These are phyloP conservation scores for Drosophila pseudotakahashii DNA, from an alignment of 2,888 invertebrate species.

Conservation along the genomic window DNA sequence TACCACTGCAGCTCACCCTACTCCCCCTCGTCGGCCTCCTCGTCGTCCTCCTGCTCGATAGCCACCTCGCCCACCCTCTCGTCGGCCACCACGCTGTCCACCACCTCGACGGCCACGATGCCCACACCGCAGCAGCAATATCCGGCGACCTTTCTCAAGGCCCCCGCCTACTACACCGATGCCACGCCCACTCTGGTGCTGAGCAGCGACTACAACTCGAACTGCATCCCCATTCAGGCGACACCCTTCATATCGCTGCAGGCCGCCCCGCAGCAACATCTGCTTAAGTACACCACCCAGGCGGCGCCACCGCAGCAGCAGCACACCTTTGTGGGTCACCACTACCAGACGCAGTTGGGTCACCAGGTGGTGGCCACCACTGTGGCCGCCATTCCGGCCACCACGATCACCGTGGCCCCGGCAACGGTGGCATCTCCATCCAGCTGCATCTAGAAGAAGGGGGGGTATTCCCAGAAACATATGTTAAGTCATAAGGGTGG, in stretches of 20 bases:
- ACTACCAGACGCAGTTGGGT: slow-evolving; percentile 62
- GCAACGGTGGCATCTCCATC: slow-evolving; percentile 66
- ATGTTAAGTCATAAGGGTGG: slow-evolving; percentile 30
- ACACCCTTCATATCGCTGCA: slow-evolving; percentile 67
- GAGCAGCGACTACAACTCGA: slow-evolving; percentile 81
- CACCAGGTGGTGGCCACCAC: slow-evolving; percentile 68
- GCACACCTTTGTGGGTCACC: slow-evolving; percentile 61
- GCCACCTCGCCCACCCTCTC: slow-evolving; percentile 79
- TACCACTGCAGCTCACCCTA: slow-evolving; percentile 79
- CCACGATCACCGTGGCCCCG: slow-evolving; percentile 68
- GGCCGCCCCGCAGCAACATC: slow-evolving; percentile 64
- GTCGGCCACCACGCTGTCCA: slow-evolving; percentile 79
- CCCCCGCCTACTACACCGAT: slow-evolving; percentile 70
- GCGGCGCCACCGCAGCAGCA: slow-evolving; percentile 56
- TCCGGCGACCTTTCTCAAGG: slow-evolving; percentile 68
- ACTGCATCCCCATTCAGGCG: slow-evolving; percentile 82
- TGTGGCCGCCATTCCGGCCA: slow-evolving; percentile 69
- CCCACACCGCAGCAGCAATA: slow-evolving; percentile 78
- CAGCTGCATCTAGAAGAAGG: slow-evolving; percentile 62
- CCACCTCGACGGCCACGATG: slow-evolving; percentile 82
- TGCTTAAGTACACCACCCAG: slow-evolving; percentile 64
- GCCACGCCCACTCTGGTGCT: slow-evolving; percentile 78
- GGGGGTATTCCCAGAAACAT: slow-evolving; percentile 22
- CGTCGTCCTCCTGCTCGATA: slow-evolving; percentile 81
- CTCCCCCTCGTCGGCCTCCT: slow-evolving; percentile 81